Evolutionary conservation across 2,888 invertebrate species (phyloP), one percentile per base, ranked within the genome.

Genomic region (Archips crataeganus): DNA sequence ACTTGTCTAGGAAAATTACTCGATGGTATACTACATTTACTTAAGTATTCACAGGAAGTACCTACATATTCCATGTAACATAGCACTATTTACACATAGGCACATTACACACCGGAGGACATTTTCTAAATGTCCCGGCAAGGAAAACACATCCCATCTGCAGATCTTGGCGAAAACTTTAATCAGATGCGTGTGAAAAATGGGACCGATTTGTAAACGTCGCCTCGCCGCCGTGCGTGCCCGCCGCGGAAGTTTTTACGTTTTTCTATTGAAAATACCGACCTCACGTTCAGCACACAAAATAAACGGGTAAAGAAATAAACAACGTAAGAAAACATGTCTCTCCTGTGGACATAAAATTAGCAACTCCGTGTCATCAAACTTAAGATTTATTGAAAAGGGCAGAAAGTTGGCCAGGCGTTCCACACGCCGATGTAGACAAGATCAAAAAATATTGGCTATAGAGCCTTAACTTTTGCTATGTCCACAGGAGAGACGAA

Each of bases 151-250:
- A 80, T 79, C 80, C 80, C 79, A 79, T 79, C 59, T 80, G 78
- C 79, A 79, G 80, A 84, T 84, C 82, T 82, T 79, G 80, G 80
- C 76, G 81, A 76, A 81, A 83, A 86, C 84, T 87, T 85, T 85
- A 87, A 87, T 87, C 87, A 87, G 84, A 87, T 83, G 83, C 82
- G 81, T 82, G 81, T 83, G 84, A 87, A 84, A 84, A 86, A 88
- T 86, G 78, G 79, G 71, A 59, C 77, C 79, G 74, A 87, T 88
- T 87, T 87, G 84, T 87, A 82, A 81, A 83, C 79, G 85, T 86
- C 84, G 68, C 78, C 75, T 71, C 79, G 79, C 80, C 79, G 79
- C 80, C 82, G 82, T 80, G 83, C 79, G 81, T 81, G 76, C 63
- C 75, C 75, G 77, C 76, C 78, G 75, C 69, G 71, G 74, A 83